Evolutionary conservation across 2,888 invertebrate genomes (phyloP).

Genomic region (Spodoptera exigua): DNA sequence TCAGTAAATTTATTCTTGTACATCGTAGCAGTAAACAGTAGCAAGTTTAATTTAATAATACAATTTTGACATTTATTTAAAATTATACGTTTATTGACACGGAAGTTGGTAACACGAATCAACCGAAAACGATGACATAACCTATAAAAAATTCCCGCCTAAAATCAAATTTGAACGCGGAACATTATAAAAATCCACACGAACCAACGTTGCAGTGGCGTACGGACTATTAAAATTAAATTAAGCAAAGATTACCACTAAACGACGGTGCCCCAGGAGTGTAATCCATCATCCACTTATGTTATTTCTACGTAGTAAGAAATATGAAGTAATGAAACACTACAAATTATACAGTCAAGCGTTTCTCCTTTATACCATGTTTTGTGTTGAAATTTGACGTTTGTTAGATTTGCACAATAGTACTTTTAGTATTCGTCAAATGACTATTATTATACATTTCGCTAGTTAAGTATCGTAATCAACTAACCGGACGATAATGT

Average conservation of each 20-base stretch:
- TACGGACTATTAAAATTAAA: slow-evolving; percentile 81
- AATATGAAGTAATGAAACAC: slow-evolving; percentile 80
- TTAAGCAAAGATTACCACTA: slow-evolving; percentile 82
- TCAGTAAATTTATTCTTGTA: no score
- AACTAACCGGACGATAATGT: slow-evolving; percentile 35
- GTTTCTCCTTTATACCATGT: slow-evolving; percentile 63
- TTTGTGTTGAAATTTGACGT: slow-evolving; percentile 59
- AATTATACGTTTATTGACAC: neutral
- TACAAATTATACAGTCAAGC: slow-evolving; percentile 68
- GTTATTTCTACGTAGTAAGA: slow-evolving; percentile 67
- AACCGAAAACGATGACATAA: neutral
- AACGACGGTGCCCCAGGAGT: slow-evolving; percentile 65
- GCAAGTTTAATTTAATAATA: no score
- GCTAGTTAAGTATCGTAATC: slow-evolving; percentile 39
- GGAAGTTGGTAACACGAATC: slow-evolving; percentile 1
- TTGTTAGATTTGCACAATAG: slow-evolving; percentile 55
- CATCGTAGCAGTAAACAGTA: no score
- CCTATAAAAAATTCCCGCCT: slow-evolving; percentile 1
- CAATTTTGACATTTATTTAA: no score
- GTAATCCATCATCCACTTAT: slow-evolving; percentile 76
- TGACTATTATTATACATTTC: slow-evolving; percentile 45
- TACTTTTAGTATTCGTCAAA: slow-evolving; percentile 41
- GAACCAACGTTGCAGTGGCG: slow-evolving; percentile 67
- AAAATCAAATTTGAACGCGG: slow-evolving; percentile 20
- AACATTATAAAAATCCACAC: slow-evolving; percentile 49